Evolutionary conservation across 2,797 vertebrate species (phyloP).

Genomic region (Pterois miles): DNA sequence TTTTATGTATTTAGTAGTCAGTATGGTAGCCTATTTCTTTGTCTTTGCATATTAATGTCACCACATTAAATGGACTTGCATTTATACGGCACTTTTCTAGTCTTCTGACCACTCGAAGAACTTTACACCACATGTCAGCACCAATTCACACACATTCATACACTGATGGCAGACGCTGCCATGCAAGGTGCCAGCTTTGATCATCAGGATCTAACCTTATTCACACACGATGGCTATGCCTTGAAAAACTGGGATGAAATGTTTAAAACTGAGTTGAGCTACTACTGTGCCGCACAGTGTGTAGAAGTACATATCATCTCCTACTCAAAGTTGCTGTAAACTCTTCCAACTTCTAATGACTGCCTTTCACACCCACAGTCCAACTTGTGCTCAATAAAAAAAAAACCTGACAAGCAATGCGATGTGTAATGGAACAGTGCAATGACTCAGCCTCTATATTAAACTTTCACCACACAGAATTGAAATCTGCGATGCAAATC

Average conservation of each 20-base stretch:
- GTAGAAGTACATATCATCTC: conserved; percentile 12
- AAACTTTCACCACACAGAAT: conserved; percentile 25
- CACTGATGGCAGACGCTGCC: too few species aligned
- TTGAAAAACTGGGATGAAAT: conserved; percentile 29
- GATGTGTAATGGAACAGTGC: not conserved
- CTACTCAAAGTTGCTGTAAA: conserved; percentile 23
- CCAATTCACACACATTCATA: too few species aligned
- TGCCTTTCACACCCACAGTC: conserved; percentile 10
- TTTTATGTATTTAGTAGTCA: not conserved
- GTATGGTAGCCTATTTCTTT: not conserved
- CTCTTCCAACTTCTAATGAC: conserved; percentile 16
- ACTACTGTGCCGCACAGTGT: not conserved
- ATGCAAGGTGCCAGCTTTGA: too few species aligned
- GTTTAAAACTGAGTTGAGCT: conserved; percentile 22
- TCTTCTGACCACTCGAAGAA: too few species aligned
- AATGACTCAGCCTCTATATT: conserved; percentile 29
- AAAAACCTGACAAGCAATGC: conserved; percentile 24
- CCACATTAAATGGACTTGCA: too few species aligned
- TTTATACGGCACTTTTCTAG: too few species aligned
- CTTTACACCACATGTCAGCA: too few species aligned
- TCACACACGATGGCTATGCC: too few species aligned
- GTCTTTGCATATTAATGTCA: not conserved
- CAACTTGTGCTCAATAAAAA: conserved; percentile 9
- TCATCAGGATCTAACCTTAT: too few species aligned
- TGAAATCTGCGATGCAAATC: conserved; percentile 35